Evolutionary conservation across 2,113 vertebrate species (phyloP), one percentile per base, ranked within the genome.

Genomic region (Budorcas taxicolor): DNA sequence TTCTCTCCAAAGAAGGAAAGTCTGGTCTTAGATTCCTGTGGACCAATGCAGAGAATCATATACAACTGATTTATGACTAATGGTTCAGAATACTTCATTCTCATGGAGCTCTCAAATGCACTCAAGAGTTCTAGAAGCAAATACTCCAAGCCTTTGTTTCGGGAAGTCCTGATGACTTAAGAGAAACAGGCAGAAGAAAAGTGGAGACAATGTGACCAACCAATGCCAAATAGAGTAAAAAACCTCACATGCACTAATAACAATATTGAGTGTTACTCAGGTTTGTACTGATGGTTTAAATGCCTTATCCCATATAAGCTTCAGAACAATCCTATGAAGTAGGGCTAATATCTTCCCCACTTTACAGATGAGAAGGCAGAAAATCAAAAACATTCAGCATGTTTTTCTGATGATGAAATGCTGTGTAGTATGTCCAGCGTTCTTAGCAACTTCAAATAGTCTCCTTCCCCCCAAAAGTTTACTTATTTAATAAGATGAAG

Each of bases 1-100:
- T n/a, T 96, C 33, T 97, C 64, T 91, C 87, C 40, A 60, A 95
- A 84, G 74, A 53, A 91, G 52, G 60, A 27, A 80, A 92, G 16
- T 27, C 3, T 23, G 29, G 76, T 3, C 55, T 80, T 50, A 5
- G 45, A 4, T 58, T 89, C 60, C 82, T 88, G 58, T 45, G 83
- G 62, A n/a, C 29, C 14, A 33, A 13, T 7, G 15, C 52, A 84
- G 55, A 92, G 36, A 95, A 40, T 74, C 88, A 83, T 33, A 60
- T n/a, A 36, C 57, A 52, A 90, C n/a, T 58, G 87, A 29, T 52
- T 97, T 11, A 7, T 57, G 52, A 89, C 33, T 91, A 64, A 82
- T 4, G 29, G 36, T 81, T 27, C 88, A 86, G 71, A 96, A 94
- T 36, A 47, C 13, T 91, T 85, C 29, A 3, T 62, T 95, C n/a